These are phyloP conservation scores for Artemia sp. DNA, from an alignment of 2,888 invertebrate genomes.

Conservation along the genomic window DNA sequence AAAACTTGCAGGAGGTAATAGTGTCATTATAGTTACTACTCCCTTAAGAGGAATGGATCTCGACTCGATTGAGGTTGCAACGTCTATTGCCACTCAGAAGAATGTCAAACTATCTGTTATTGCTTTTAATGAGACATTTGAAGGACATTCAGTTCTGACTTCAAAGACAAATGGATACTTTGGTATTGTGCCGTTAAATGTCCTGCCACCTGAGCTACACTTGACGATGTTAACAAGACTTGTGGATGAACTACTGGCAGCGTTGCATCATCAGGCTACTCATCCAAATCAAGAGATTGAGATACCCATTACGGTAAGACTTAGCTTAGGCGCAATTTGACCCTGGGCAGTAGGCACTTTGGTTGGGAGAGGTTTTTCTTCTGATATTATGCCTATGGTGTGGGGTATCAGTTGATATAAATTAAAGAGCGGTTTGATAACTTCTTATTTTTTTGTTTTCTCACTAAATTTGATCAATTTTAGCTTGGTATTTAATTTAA, in stretches of 20 bases:
- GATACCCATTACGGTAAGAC: background rate
- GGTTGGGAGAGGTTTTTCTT: no score
- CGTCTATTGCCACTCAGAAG: background rate
- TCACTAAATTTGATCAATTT: no score
- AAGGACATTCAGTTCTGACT: conserved; percentile 3
- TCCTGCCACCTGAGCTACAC: background rate
- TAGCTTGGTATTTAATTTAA: no score
- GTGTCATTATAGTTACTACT: conserved; percentile 8
- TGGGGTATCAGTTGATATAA: no score
- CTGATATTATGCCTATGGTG: no score
- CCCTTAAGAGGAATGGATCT: background rate
- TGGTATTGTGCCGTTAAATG: background rate
- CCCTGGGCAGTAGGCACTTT: no score
- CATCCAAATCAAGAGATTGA: background rate
- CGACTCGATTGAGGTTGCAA: background rate
- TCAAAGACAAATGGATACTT: conserved; percentile 1
- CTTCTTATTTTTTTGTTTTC: no score
- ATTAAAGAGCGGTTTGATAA: no score
- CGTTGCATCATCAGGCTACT: background rate
- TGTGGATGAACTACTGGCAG: background rate
- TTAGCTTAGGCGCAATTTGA: background rate
- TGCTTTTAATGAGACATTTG: background rate
- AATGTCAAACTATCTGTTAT: background rate
- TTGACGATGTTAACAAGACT: conserved; percentile 1
- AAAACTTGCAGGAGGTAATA: background rate